phyloP scores from a whole-genome alignment of 2,113 vertebrate genomes.

The Piprites chloris region DNA sequence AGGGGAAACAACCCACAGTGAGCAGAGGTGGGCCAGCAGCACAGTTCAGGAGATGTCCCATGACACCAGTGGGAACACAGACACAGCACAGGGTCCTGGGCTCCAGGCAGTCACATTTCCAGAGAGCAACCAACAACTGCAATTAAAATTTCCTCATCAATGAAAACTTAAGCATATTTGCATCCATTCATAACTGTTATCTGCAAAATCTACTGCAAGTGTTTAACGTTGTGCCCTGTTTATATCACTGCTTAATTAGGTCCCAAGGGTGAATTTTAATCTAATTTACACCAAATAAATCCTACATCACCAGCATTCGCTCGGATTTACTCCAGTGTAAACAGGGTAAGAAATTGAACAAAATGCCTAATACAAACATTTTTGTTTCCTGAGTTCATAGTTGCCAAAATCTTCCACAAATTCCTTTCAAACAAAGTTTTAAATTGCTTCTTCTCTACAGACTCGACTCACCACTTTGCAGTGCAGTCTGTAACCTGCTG shows the following conservation, averaged over 20 bases:
- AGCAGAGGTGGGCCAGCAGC: neutral
- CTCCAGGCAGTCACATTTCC: neutral
- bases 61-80: rapidly evolving
- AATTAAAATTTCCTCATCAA: neutral
- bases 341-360: neutral
- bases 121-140: neutral
- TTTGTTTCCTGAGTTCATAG: neutral
- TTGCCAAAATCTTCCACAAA: neutral
- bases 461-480: neutral
- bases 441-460: neutral
- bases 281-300: slow-evolving; percentile 35
- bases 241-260: slow-evolving; percentile 31
- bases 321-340: slow-evolving; percentile 20
- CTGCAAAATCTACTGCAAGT: neutral
- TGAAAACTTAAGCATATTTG: neutral
- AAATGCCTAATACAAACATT: neutral
- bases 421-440: neutral
- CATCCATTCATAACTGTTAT: neutral
- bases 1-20: neutral
- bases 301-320: neutral
- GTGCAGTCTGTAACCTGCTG: neutral
- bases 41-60: neutral
- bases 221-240: neutral
- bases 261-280: slow-evolving; percentile 25
- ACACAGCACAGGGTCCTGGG: neutral